Conservation (phyloP, 2,113 vertebrate species). For the Glaucomys volans region DNA sequence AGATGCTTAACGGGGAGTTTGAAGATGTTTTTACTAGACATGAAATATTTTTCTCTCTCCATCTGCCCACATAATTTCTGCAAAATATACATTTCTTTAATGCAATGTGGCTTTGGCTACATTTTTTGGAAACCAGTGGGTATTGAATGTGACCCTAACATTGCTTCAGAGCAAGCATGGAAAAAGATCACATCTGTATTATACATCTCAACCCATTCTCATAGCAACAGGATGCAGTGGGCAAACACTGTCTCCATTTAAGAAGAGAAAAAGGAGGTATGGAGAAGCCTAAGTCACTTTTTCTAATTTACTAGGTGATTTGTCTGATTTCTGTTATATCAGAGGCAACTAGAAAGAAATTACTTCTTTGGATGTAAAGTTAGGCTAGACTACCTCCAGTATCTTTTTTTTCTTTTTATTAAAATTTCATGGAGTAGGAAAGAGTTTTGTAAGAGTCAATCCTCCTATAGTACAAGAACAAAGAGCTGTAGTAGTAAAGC, state of each 20-base stretch:
- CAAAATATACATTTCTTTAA: background rate
- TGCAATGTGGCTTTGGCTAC: background rate
- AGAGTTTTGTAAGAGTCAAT: background rate
- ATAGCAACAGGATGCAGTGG: background rate
- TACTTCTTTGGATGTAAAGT: background rate
- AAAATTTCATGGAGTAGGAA: background rate
- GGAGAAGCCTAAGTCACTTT: background rate
- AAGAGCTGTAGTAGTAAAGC: background rate
- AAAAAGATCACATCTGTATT: background rate
- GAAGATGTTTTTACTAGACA: background rate
- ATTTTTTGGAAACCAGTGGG: background rate
- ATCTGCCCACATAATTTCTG: background rate
- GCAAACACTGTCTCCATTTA: background rate
- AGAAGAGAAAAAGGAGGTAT: background rate
- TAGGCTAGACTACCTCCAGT: background rate
- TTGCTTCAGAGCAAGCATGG: background rate
- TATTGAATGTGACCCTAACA: background rate
- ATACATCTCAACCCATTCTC: background rate
- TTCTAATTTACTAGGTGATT: background rate
- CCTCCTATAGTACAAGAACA: background rate
- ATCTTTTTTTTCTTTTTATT: background rate
- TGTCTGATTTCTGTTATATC: background rate
- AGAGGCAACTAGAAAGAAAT: background rate
- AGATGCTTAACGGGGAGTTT: background rate
- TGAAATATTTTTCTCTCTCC: background rate